Evolutionary conservation across 2,797 vertebrate genomes (phyloP).

Genomic region (Allobates femoralis): DNA sequence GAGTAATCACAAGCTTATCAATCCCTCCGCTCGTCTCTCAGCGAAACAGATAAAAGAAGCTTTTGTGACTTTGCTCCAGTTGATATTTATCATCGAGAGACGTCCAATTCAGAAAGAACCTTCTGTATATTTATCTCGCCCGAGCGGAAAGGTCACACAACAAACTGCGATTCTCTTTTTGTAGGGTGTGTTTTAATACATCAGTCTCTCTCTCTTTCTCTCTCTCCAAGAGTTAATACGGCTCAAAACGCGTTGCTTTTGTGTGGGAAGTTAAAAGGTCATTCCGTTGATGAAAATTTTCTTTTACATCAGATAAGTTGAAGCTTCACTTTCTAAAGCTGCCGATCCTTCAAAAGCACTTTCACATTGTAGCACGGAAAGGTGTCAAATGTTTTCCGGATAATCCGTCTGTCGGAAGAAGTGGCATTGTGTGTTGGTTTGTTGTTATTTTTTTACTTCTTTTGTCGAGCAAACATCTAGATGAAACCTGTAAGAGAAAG

Average conservation of each 20-base stretch:
- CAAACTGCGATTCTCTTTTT: slow-evolving; percentile 44
- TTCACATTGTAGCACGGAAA: not conserved
- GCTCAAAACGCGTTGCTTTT: slow-evolving; percentile 21
- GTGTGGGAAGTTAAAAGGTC: slow-evolving; percentile 54
- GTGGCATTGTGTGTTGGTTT: not conserved
- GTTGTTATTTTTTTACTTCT: not conserved
- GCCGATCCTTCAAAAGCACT: slow-evolving; percentile 26
- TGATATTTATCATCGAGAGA: slow-evolving; percentile 51
- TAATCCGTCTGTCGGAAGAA: not conserved
- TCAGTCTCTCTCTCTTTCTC: slow-evolving; percentile 5
- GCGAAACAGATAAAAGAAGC: slow-evolving; percentile 39
- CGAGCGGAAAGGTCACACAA: slow-evolving; percentile 54
- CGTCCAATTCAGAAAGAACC: slow-evolving; percentile 12
- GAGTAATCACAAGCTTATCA: slow-evolving; percentile 28
- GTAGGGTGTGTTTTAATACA: slow-evolving; percentile 43
- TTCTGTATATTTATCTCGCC: slow-evolving; percentile 51
- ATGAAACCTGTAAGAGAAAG: not conserved
- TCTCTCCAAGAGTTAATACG: not conserved
- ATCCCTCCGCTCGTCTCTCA: not conserved
- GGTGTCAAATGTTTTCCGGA: slow-evolving; percentile 17
- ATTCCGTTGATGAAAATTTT: slow-evolving; percentile 42
- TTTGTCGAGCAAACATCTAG: not conserved
- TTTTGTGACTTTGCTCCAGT: slow-evolving; percentile 23
- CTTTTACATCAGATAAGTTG: slow-evolving; percentile 50
- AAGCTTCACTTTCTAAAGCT: slow-evolving; percentile 19